phyloP scores from a whole-genome alignment of 2,888 invertebrate species.

The Myopa testacea region DNA sequence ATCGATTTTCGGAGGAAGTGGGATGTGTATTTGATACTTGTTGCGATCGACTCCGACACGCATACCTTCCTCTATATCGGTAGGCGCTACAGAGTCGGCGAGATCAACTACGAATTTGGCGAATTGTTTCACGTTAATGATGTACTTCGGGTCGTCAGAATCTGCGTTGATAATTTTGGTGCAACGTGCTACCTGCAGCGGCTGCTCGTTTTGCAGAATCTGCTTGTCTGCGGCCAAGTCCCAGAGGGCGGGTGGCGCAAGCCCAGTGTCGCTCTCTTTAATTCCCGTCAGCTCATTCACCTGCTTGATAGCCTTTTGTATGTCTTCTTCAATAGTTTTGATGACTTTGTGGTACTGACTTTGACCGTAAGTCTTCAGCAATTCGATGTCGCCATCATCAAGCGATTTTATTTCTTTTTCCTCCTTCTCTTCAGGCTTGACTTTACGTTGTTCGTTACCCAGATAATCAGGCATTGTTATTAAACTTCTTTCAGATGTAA shows the following conservation, averaged over 20 bases:
- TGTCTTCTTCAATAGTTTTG: slow-evolving; percentile 95
- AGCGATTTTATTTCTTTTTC: slow-evolving; percentile 90
- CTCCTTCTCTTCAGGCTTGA: slow-evolving; percentile 84
- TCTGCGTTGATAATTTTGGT: slow-evolving; percentile 99
- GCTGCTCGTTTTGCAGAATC: slow-evolving; percentile 97
- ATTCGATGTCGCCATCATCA: slow-evolving; percentile 97
- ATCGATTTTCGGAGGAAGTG: slow-evolving; percentile 98
- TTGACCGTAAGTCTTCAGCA: slow-evolving; percentile 98
- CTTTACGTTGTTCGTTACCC: slow-evolving; percentile 96
- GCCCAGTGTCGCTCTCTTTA: slow-evolving; percentile 98
- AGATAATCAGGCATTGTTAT: slow-evolving; percentile 93
- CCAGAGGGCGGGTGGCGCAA: slow-evolving; percentile 98
- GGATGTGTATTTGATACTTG: slow-evolving; percentile 99
- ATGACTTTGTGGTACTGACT: slow-evolving; percentile 97
- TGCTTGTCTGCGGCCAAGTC: slow-evolving; percentile 99
- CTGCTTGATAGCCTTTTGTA: slow-evolving; percentile 93
- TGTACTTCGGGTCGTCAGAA: slow-evolving; percentile 98
- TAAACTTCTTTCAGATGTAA: neutral
- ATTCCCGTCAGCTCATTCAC: slow-evolving; percentile 96
- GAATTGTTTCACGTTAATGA: slow-evolving; percentile 99
- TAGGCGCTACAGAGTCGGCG: slow-evolving; percentile 97
- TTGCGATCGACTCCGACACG: slow-evolving; percentile 99
- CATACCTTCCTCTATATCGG: slow-evolving; percentile 98
- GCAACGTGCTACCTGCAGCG: slow-evolving; percentile 94
- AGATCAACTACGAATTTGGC: slow-evolving; percentile 99